Conservation (phyloP, 2,888 invertebrate genomes). For the Cephalotes varians region DNA sequence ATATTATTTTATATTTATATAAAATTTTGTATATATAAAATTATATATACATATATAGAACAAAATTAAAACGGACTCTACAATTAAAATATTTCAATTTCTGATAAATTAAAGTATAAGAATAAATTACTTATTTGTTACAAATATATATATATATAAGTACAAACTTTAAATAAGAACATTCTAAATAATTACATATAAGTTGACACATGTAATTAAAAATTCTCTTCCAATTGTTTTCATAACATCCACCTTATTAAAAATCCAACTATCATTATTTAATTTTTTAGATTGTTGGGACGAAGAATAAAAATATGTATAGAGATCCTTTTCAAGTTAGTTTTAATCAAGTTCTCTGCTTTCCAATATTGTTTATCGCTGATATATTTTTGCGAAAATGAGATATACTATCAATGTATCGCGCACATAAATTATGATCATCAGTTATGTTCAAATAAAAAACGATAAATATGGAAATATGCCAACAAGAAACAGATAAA, state of each 20-base stretch:
- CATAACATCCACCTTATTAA: not conserved
- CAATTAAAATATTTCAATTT: not conserved
- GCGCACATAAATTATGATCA: not conserved
- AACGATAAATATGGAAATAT: not conserved
- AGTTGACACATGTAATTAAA: not conserved
- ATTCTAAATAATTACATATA: not conserved
- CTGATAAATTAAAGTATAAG: not conserved
- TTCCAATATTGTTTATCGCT: not conserved
- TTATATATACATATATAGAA: no score
- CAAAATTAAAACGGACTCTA: not conserved
- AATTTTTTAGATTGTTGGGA: not conserved
- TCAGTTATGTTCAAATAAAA: not conserved
- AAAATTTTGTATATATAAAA: no score
- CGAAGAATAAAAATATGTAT: slow-evolving; percentile 8
- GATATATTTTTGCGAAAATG: not conserved
- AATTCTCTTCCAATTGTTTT: not conserved
- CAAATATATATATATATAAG: no score
- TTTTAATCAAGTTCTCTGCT: not conserved
- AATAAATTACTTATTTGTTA: not conserved
- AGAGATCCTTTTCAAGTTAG: not conserved
- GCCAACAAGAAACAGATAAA: not conserved
- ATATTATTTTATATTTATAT: no score
- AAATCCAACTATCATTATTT: not conserved
- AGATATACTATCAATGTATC: not conserved
- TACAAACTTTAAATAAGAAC: not conserved